phyloP scores from a whole-genome alignment of 2,888 invertebrate species.

The Bombyx huttoni region DNA sequence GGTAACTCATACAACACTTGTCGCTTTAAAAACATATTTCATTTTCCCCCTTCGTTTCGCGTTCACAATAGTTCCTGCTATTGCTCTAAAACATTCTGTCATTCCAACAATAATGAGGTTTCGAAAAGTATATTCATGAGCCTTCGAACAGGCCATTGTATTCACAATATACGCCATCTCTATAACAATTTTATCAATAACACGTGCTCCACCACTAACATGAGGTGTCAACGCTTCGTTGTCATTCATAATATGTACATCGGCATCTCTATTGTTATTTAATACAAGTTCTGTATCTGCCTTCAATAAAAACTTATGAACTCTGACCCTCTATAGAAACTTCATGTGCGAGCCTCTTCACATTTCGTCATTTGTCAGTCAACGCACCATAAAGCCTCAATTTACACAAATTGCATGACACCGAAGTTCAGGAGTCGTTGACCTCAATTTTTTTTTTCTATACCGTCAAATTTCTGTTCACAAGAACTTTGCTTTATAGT shows the following conservation, averaged over 20 bases:
- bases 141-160: neutral
- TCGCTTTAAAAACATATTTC: too few relatives aligned
- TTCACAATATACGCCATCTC: neutral
- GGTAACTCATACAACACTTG: too few relatives aligned
- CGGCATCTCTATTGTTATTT: conserved; percentile 9
- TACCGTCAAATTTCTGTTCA: neutral
- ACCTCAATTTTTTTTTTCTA: conserved; percentile 14
- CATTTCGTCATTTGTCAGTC: conserved; percentile 43
- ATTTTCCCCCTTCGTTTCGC: too few relatives aligned
- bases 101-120: neutral
- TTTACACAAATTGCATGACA: conserved; percentile 32
- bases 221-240: conserved; percentile 12
- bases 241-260: conserved; percentile 20
- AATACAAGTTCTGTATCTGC: conserved; percentile 4
- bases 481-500: neutral
- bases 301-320: conserved; percentile 23
- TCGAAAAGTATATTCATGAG: neutral
- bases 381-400: conserved; percentile 23
- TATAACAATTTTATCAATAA: conserved; percentile 5
- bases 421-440: conserved; percentile 21
- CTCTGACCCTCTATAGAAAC: conserved; percentile 28
- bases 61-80: neutral
- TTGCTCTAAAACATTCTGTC: neutral
- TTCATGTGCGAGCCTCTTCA: conserved; percentile 11
- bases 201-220: conserved; percentile 15